Percentiles rank a stretch among this genome's conserved stretches.
Evolutionary conservation across 2,888 invertebrate genomes (phyloP).

Genomic region (Brenthis daphne): DNA sequence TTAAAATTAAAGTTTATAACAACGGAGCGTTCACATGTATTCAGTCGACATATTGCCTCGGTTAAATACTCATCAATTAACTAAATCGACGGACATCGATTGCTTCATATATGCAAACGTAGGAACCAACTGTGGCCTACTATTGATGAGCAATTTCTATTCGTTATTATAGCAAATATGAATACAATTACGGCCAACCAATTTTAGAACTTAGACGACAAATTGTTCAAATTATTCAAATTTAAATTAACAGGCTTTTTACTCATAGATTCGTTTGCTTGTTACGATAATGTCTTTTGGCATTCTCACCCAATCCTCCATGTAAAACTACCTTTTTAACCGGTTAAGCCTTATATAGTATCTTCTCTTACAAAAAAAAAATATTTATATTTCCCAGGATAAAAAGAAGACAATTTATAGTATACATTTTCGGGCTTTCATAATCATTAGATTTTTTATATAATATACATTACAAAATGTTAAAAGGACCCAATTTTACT

Average conservation of each 20-base stretch:
- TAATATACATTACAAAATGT: too few species aligned
- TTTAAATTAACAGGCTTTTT: background rate
- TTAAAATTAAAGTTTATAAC: background rate
- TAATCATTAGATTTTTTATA: too few species aligned
- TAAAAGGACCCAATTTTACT: too few species aligned
- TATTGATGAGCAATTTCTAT: constrained; percentile 31
- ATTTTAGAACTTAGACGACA: constrained; percentile 2
- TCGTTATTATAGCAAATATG: constrained; percentile 25
- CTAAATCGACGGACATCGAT: constrained; percentile 43
- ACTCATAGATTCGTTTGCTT: too few species aligned
- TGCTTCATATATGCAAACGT: constrained; percentile 30
- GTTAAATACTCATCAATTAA: constrained; percentile 45
- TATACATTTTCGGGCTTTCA: too few species aligned
- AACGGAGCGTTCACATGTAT: background rate
- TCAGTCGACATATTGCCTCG: constrained; percentile 39
- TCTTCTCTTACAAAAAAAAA: too few species aligned
- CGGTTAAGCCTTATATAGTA: too few species aligned
- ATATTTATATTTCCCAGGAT: too few species aligned
- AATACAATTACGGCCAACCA: background rate
- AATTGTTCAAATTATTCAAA: constrained; percentile 1
- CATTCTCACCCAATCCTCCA: too few species aligned
- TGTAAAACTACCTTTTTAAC: too few species aligned
- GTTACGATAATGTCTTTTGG: too few species aligned
- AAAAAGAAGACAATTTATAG: too few species aligned
- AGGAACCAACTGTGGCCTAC: constrained; percentile 29